Evolutionary conservation across 2,888 invertebrate species (phyloP), one percentile per base, ranked within the genome.

Genomic region (Sphaerophoria taeniata): DNA sequence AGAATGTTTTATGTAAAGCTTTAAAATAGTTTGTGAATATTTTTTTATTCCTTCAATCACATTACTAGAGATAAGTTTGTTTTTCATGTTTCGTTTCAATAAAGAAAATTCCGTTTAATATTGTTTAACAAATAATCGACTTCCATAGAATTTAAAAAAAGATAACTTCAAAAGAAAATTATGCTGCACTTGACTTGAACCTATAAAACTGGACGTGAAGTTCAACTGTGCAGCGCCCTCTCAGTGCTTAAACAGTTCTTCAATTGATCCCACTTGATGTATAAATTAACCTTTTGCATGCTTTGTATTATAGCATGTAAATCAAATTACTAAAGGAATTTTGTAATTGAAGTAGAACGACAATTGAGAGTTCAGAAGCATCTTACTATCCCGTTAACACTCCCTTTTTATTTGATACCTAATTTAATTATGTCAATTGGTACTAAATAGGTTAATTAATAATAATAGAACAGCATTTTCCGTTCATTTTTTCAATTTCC

Each of bases 201-300:
- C 24, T 43, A 43, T 0, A 43, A 43, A 33, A 14, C 5, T 4
- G 33, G 9, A 0, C n/a, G 4, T 31, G 33, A 31, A 24, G 12
- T 43, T 36, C 39, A 47, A 33, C 33, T 6, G 31, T 6, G 5
- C n/a, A 39, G 9, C 31, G 12, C 33, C 33, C 24, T 61, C 3
- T 24, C 11, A 24, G 9, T 33, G 34, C 9, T 33, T 6, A 0
- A 31, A 34, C 49, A 60, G 49, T 49, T 31, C n/a, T 34, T 74
- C 65, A 83, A 83, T 83, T 83, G 65, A 78, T 78, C 65, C 58
- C 83, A 74, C 78, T 83, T 83, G 69, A 60, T 45, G 70, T 55
- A 45, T 36, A 16, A 49, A 49, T 78, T 83, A 78, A 83, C 83
- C 82, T 69, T 51, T 74, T 73, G 61, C 53, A 47, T 74, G 70